Conservation (phyloP, 2,113 vertebrate species). For the Callospermophilus lateralis region DNA sequence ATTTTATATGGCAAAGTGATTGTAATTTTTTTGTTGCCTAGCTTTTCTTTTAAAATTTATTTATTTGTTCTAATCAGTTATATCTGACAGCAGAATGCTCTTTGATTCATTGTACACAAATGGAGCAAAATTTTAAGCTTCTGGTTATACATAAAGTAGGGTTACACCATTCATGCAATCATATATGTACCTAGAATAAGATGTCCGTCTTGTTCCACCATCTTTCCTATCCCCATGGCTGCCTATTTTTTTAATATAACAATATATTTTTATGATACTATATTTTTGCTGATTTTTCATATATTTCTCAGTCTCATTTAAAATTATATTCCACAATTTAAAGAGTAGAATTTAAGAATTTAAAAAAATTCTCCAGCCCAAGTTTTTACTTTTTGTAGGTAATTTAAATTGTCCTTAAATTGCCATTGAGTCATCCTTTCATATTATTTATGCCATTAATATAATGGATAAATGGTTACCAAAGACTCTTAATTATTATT, state of each 20-base stretch:
- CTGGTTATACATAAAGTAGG: no score
- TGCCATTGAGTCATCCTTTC: background rate
- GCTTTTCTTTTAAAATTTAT: no score
- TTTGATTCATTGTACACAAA: no score
- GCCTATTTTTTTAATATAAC: background rate
- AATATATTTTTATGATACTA: background rate
- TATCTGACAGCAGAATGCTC: no score
- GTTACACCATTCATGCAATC: no score
- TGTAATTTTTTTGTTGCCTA: background rate
- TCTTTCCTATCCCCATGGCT: background rate
- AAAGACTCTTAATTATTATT: constrained; percentile 49
- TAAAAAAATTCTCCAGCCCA: background rate
- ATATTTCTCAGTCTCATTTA: background rate
- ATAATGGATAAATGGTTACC: constrained; percentile 32
- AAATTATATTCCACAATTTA: background rate
- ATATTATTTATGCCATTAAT: constrained; percentile 56
- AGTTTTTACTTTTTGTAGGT: constrained; percentile 53
- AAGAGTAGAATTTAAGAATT: constrained; percentile 40
- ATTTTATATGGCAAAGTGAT: background rate
- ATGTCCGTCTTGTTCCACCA: no score
- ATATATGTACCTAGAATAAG: no score
- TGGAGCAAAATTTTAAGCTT: no score
- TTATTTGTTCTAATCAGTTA: no score
- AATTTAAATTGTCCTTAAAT: constrained; percentile 71
- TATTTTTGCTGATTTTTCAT: background rate